phyloP scores from a whole-genome alignment of 1,140 invertebrate species.

The Drosophila bipectinata region DNA sequence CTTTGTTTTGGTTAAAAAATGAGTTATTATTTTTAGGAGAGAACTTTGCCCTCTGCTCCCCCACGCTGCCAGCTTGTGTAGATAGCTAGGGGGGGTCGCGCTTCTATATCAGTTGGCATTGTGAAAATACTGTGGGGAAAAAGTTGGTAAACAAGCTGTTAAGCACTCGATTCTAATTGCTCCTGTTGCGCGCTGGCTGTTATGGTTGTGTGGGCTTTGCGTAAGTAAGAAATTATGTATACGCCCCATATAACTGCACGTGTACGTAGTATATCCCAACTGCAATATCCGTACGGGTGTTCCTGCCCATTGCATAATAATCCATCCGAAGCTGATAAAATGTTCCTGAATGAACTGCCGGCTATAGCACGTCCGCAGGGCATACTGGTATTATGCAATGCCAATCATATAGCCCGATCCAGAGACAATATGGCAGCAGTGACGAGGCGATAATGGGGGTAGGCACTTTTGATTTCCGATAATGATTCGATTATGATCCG shows the following conservation, averaged over 20 bases:
- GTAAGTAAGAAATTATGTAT: conserved; percentile 67
- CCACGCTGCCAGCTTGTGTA: too few species aligned
- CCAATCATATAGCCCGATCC: conserved; percentile 60
- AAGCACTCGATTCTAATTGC: conserved; percentile 37
- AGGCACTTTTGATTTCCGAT: conserved; percentile 5
- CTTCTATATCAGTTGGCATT: conserved; percentile 21
- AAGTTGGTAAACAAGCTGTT: conserved; percentile 51
- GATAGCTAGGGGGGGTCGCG: not conserved
- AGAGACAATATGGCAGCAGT: conserved; percentile 43
- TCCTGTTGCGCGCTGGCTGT: conserved; percentile 3
- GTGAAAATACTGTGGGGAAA: conserved; percentile 33
- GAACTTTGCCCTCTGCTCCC: not conserved
- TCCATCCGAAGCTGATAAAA: conserved; percentile 61
- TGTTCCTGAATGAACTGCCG: conserved; percentile 57
- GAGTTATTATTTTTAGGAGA: not conserved
- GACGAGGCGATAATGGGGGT: conserved; percentile 30
- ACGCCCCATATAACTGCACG: conserved; percentile 51
- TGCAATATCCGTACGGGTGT: conserved; percentile 17
- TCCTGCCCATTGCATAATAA: conserved; percentile 67
- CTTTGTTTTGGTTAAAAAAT: not conserved
- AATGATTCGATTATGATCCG: not conserved
- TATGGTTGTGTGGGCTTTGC: conserved; percentile 33
- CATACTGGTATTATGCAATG: conserved; percentile 58
- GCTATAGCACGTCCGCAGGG: conserved; percentile 32
- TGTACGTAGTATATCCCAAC: conserved; percentile 23